Evolutionary conservation across 2,797 vertebrate species (phyloP), one percentile per base, ranked within the genome.

Genomic region (Mormyrops attenuatus): DNA sequence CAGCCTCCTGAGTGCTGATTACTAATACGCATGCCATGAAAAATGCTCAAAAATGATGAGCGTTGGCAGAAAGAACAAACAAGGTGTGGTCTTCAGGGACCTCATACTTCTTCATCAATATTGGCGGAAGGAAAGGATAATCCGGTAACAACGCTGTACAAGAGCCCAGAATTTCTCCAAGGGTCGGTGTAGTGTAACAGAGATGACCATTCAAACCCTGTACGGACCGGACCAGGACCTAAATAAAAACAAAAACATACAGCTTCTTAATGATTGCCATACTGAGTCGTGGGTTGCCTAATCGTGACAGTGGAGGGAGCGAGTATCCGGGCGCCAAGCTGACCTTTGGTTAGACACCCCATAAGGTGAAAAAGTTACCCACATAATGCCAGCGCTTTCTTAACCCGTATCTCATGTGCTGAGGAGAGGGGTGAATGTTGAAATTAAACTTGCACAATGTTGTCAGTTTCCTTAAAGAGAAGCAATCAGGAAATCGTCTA

Each of bases 401-500:
- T 66, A 63, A 69, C 82, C 57, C 55, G 22, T 17, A 66, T 66
- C 80, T 49, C 22, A 66, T 38, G 44, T 7, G 87, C 17, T 3
- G 55, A 49, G 50, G 82, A 85, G 47, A 52, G 57, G 53, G 52
- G 30, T 5, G 80, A 85, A 82, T 41, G n/a, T 53, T 41, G 85
- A 66, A 47, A 88, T 89, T 69, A 82, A 52, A 88, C 52, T 41
- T 47, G 47, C 57, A 88, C 89, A 88, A 89, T 80, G 38, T 52
- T 41, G 77, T 44, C 90, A 88, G 87, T 87, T 87, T 88, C 82
- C 86, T 73, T 89, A 90, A 47, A 22, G 52, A 88, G 50, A 91
- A 73, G 73, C 86, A 89, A 90, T 90, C 89, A 88, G 90, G 89
- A 91, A 92, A 91, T 88, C 77, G 85, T 88, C 77, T 5, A 15